Percentiles rank a stretch among this genome's conserved stretches.
Evolutionary conservation across 2,888 invertebrate genomes (phyloP).

Genomic region (Sarcophaga subvicina): DNA sequence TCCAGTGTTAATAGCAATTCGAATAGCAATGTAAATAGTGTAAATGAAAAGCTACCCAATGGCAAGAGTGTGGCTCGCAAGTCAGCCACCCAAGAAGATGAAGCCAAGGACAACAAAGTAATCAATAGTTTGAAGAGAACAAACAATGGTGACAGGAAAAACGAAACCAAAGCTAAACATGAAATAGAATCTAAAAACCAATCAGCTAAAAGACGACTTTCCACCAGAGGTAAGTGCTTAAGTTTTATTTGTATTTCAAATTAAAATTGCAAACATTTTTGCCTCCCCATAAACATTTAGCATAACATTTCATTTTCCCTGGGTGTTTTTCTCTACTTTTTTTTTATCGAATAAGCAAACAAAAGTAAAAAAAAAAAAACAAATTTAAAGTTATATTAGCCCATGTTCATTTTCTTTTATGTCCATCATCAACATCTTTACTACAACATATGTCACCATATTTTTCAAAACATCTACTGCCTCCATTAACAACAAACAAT

Average conservation of each 20-base stretch:
- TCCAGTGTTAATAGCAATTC: conserved; percentile 59
- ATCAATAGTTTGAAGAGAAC: conserved; percentile 46
- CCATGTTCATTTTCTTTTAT: not conserved
- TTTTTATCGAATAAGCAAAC: not conserved
- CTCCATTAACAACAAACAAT: conserved; percentile 46
- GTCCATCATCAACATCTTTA: conserved; percentile 43
- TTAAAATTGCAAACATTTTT: not conserved
- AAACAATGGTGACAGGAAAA: conserved; percentile 63
- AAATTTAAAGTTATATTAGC: not conserved
- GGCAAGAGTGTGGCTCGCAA: conserved; percentile 77
- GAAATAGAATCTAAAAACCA: conserved; percentile 59
- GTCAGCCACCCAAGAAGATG: conserved; percentile 72
- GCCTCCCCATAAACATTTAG: conserved; percentile 10
- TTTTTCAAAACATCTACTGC: not conserved
- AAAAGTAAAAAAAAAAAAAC: not conserved
- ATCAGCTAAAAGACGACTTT: conserved; percentile 75
- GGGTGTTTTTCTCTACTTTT: not conserved
- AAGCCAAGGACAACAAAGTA: conserved; percentile 54
- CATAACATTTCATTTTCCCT: not conserved
- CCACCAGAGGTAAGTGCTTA: conserved; percentile 75
- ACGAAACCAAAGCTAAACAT: conserved; percentile 67
- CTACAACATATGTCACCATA: conserved; percentile 58
- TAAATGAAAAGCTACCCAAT: conserved; percentile 57
- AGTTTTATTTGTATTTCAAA: not conserved
- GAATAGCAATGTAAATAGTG: conserved; percentile 29